phyloP scores from a whole-genome alignment of 2,888 invertebrate genomes.

The Nymphalis polychloros region DNA sequence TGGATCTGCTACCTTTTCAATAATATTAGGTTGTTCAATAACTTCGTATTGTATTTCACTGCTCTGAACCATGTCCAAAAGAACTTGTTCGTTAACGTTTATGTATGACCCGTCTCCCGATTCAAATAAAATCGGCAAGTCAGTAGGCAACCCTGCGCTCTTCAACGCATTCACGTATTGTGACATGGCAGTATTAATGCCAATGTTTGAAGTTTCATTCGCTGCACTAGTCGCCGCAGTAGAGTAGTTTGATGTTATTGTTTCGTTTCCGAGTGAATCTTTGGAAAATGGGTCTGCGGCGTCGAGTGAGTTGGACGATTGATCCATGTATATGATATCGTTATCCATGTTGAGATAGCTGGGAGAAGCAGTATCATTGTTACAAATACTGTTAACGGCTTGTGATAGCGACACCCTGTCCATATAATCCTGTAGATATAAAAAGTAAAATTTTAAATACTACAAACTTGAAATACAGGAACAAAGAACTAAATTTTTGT shows the following conservation, averaged over 20 bases:
- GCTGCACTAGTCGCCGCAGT: conserved; percentile 52
- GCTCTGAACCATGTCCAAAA: conserved; percentile 79
- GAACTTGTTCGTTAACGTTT: conserved; percentile 84
- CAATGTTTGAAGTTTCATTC: conserved; percentile 51
- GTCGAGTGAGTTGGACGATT: conserved; percentile 63
- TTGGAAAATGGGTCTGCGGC: conserved; percentile 61
- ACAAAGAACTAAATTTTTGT: too few species aligned
- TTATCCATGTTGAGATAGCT: conserved; percentile 69
- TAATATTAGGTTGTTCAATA: conserved; percentile 78
- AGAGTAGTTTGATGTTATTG: conserved; percentile 60
- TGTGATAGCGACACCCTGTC: conserved; percentile 71
- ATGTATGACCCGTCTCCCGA: conserved; percentile 84
- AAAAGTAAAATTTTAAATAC: neutral
- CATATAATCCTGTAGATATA: conserved; percentile 65
- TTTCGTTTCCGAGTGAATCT: conserved; percentile 59
- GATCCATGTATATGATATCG: conserved; percentile 74
- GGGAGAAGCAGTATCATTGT: conserved; percentile 58
- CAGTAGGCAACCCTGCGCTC: conserved; percentile 72
- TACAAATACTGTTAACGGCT: conserved; percentile 75
- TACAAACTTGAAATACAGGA: too few species aligned
- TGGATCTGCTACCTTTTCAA: conserved; percentile 74
- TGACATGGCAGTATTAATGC: conserved; percentile 71
- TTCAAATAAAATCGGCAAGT: conserved; percentile 83
- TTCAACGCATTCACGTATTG: conserved; percentile 77
- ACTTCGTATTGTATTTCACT: conserved; percentile 79